These are phyloP conservation scores for Tachysurus vachellii DNA, from an alignment of 2,113 vertebrate genomes.

Conservation along the genomic window DNA sequence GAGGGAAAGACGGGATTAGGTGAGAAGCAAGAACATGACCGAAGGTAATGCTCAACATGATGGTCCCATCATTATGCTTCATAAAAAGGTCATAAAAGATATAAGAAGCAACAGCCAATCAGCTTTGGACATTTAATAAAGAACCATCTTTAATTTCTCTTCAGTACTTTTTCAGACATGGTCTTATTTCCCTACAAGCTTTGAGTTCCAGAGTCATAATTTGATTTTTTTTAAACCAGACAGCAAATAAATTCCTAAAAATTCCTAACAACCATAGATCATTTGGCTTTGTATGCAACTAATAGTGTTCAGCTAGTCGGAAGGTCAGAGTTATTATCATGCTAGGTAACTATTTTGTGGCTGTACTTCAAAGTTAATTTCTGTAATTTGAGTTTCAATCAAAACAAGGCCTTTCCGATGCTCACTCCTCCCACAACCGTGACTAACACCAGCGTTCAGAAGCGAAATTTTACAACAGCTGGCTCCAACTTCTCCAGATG, in stretches of 20 bases:
- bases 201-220: no score
- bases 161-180: not conserved
- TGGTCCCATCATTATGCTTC: not conserved
- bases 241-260: not conserved
- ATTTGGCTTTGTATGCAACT: not conserved
- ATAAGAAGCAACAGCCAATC: not conserved
- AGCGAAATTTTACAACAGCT: not conserved
- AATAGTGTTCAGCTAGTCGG: not conserved
- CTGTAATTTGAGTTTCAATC: not conserved
- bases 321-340: not conserved
- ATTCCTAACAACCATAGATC: not conserved
- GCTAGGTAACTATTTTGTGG: not conserved
- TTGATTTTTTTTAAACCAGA: no score
- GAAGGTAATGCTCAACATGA: not conserved
- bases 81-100: not conserved
- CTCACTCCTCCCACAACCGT: not conserved
- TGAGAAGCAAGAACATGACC: not conserved
- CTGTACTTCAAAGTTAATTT: not conserved
- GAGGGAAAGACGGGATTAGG: not conserved
- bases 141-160: not conserved
- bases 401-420: not conserved
- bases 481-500: slow-evolving; percentile 17
- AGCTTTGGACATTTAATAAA: no score
- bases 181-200: not conserved
- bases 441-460: not conserved